A percentile compares a stretch with the other conserved stretches of the same genome.
Conservation (phyloP, 2,113 vertebrate genomes). For the human (Homo sapiens) region GRCh38 chrX:118066501-118067000, state of each 20-base stretch:
- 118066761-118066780: background rate
- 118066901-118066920: background rate
- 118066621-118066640: background rate
- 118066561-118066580: background rate
- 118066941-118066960: background rate
- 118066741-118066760: background rate
- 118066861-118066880: background rate
- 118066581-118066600: conserved; percentile 15
- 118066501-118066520: background rate
- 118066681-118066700: background rate
- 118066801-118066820: background rate
- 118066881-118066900: background rate
- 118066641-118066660: background rate
- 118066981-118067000: background rate
- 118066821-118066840: background rate
- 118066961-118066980: background rate
- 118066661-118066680: background rate
- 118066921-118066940: background rate
- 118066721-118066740: background rate
- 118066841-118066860: background rate
- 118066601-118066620: background rate
- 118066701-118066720: background rate
- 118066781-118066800: background rate
- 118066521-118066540: background rate
- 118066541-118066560: background rate